phyloP scores from a whole-genome alignment of 2,113 vertebrate genomes.

The Ceyx cyanopectus region DNA sequence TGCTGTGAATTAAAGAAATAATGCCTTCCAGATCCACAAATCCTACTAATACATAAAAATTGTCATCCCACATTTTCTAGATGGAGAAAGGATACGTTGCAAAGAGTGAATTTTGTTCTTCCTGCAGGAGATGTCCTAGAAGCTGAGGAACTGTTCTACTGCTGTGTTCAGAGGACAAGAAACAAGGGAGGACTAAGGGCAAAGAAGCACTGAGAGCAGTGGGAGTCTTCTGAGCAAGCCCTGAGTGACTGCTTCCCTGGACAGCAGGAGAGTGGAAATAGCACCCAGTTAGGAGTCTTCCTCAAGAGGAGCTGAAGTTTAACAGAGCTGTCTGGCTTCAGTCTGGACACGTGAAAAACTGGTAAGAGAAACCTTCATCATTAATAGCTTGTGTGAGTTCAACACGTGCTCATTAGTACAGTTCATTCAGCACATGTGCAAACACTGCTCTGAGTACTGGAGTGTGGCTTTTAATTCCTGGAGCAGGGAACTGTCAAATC shows the following conservation, averaged over 20 bases:
- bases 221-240: background rate
- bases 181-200: background rate
- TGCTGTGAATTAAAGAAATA: background rate
- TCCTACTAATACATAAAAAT: background rate
- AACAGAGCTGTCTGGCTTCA: background rate
- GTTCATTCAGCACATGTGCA: background rate
- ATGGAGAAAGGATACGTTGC: background rate
- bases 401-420: background rate
- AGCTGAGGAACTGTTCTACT: background rate
- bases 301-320: background rate
- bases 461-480: background rate
- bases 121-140: background rate
- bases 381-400: background rate
- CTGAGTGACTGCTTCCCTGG: background rate
- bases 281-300: background rate
- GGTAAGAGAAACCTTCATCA: background rate
- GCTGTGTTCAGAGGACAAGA: background rate
- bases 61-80: background rate
- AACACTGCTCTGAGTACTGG: background rate
- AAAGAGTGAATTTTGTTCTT: background rate
- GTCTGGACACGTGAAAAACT: background rate
- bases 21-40: background rate
- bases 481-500: background rate
- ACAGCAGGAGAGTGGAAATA: background rate
- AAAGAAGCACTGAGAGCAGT: background rate